Conservation (phyloP, 2,797 vertebrate species). For the Halcyon badia region DNA sequence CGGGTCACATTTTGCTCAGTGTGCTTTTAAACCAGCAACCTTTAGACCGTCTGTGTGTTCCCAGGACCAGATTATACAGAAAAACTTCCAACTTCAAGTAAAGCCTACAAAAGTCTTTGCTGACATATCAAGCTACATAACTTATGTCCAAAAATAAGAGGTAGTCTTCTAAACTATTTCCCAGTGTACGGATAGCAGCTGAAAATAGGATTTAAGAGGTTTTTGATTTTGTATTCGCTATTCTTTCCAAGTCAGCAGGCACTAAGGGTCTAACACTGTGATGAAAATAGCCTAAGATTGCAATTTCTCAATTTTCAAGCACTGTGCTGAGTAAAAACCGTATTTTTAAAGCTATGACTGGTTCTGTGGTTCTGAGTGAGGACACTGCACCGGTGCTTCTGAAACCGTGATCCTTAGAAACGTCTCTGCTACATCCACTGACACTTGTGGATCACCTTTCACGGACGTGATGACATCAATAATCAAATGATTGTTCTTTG, state of each 20-base stretch:
- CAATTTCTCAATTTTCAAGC: neutral
- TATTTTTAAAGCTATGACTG: neutral
- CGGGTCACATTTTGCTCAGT: neutral
- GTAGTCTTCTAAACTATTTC: neutral
- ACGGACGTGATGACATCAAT: neutral
- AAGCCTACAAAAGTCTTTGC: neutral
- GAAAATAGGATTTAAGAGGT: neutral
- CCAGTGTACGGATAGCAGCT: neutral
- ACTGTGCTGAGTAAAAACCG: rapidly evolving
- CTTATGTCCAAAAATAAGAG: neutral
- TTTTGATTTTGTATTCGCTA: neutral
- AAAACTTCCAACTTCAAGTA: neutral
- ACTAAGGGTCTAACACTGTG: neutral
- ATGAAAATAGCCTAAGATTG: neutral
- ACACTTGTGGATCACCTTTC: neutral
- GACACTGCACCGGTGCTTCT: neutral
- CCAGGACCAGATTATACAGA: neutral
- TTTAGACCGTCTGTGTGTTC: neutral
- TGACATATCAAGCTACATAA: neutral
- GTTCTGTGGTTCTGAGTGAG: neutral
- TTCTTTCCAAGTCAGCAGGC: neutral
- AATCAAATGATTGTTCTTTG: neutral
- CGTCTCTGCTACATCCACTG: neutral
- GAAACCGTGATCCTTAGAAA: neutral
- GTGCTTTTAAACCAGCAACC: neutral